Conservation (phyloP, 2,888 invertebrate genomes). For the Leucania comma region DNA sequence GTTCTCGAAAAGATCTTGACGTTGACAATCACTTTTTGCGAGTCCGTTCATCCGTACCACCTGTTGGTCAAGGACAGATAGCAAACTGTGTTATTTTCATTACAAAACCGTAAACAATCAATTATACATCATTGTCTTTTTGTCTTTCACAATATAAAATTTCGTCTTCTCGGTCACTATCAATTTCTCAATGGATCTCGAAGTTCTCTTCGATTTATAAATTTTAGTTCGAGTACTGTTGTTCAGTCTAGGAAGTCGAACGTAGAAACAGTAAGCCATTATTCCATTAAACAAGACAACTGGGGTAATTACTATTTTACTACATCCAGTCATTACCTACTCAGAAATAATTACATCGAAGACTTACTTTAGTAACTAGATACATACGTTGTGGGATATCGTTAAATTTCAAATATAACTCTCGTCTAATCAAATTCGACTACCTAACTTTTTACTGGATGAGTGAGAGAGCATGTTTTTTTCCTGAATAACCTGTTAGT, state of each 20-base stretch:
- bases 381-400: neutral
- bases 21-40: conserved; percentile 17
- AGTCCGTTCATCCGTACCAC: conserved; percentile 1
- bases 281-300: conserved; percentile 32
- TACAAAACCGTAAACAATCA: conserved; percentile 12
- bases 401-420: neutral
- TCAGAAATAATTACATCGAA: conserved; percentile 24
- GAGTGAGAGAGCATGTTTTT: neutral
- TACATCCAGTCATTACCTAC: conserved; percentile 33
- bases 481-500: neutral
- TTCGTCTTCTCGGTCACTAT: neutral
- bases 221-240: neutral
- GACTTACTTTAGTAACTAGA: conserved; percentile 4
- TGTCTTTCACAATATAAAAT: conserved; percentile 2
- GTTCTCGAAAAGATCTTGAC: neutral
- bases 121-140: neutral
- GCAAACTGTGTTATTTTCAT: conserved; percentile 12
- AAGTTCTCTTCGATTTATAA: neutral
- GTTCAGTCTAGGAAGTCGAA: conserved; percentile 2
- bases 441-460: neutral
- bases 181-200: neutral
- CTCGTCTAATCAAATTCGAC: neutral
- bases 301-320: conserved; percentile 40
- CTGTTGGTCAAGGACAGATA: conserved; percentile 17
- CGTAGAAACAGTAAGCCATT: conserved; percentile 24